Evolutionary conservation across 2,113 vertebrate genomes (phyloP), one percentile per base, ranked within the genome.

Genomic region (Ardeotis arabs): DNA sequence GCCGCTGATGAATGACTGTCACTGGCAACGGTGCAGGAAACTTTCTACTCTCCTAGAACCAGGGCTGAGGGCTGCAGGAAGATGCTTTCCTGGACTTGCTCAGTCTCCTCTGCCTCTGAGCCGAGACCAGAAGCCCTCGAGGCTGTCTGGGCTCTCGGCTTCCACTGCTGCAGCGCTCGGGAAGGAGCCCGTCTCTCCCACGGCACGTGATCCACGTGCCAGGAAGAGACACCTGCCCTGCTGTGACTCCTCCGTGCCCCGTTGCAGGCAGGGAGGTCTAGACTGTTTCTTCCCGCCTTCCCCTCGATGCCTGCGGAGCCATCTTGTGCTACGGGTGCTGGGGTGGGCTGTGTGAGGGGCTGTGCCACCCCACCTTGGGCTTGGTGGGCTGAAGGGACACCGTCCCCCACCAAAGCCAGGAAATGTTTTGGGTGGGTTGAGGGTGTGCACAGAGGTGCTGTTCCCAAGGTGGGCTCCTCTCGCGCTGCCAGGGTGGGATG

Each of bases 401-500:
- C 37, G 11, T 47, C 8, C 20, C 21, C 8, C 1, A 2, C 20
- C 7, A 1, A 70, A 69, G 28, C 9, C 52, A 24, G 74, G 41
- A 56, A 15, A 12, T 58, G 6, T 49, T 90, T 86, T 56, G 63
- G n/a, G 52, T 74, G 79, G 55, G 62, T 69, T 74, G 73, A 23
- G 41, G 47, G 14, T 14, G 55, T 3, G 7, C 70, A 23, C 5
- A 44, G 52, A 39, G 41, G 22, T 45, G 33, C 63, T 72, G 29
- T 33, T 89, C n/a, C 55, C 29, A 13, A 12, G 31, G 21, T 53
- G 31, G 37, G 64, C 72, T 64, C 10, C 53, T 64, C 58, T 9
- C 8, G 28, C 0, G 1, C 35, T 12, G 37, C 2, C 2, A 1
- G 37, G 45, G 13, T 5, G 12, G 16, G 15, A 2, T 49, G 47